Evolutionary conservation across 2,888 invertebrate species (phyloP).

Genomic region (Callyntrura guangdongensis): DNA sequence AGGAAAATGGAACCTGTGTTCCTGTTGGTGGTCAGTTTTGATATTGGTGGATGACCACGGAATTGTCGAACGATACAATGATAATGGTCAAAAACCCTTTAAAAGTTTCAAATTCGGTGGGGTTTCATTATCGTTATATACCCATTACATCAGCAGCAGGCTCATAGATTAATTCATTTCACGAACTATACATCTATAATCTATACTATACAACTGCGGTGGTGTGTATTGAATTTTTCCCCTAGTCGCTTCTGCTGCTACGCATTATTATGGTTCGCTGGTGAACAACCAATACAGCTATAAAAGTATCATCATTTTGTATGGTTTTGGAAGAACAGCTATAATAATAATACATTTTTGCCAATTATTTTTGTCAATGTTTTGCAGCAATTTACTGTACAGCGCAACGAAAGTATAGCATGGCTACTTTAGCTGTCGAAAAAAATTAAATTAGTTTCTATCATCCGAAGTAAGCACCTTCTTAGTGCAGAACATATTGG

Average conservation of each 20-base stretch:
- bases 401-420: constrained; percentile 20
- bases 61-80: constrained; percentile 45
- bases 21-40: constrained; percentile 37
- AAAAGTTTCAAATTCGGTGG: constrained; percentile 67
- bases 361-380: constrained; percentile 73
- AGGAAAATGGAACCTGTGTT: neutral
- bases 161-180: neutral
- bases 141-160: constrained; percentile 48
- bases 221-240: neutral
- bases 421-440: neutral
- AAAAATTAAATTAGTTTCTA: constrained; percentile 17
- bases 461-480: neutral
- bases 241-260: neutral
- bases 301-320: constrained; percentile 49
- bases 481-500: neutral
- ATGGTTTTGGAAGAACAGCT: constrained; percentile 66
- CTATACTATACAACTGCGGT: neutral
- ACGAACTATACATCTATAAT: neutral
- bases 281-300: constrained; percentile 59
- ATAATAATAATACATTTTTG: constrained; percentile 43
- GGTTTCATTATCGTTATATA: constrained; percentile 45
- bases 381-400: constrained; percentile 7
- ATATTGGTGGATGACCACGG: constrained; percentile 64
- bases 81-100: constrained; percentile 44
- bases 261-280: neutral